These are phyloP conservation scores for Onychostruthus taczanowskii DNA, from an alignment of 2,113 vertebrate genomes.

Conservation along the genomic window DNA sequence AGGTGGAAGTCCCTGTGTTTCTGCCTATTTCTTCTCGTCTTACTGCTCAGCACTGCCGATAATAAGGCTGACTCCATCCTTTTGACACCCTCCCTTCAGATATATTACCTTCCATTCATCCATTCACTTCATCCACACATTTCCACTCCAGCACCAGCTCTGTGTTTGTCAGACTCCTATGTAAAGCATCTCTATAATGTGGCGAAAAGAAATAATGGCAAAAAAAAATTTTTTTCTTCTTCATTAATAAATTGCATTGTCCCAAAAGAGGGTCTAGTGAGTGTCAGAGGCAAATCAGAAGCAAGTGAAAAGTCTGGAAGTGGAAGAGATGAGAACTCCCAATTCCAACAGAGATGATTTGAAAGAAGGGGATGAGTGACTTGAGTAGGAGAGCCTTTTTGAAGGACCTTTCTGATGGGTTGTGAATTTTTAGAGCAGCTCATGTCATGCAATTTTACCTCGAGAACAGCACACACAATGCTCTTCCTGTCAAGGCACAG, in stretches of 20 bases:
- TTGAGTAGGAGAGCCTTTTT: background rate
- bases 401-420: background rate
- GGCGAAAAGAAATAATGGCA: background rate
- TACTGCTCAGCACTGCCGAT: accelerated
- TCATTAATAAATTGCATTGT: background rate
- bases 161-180: background rate
- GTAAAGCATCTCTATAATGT: background rate
- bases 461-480: accelerated
- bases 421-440: background rate
- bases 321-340: background rate
- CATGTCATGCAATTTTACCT: background rate
- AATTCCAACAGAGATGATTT: background rate
- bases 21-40: background rate
- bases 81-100: background rate
- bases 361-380: background rate
- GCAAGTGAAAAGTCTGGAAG: background rate
- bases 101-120: background rate
- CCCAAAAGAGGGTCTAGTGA: background rate
- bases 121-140: background rate
- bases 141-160: background rate
- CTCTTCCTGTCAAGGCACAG: background rate
- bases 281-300: background rate
- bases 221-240: background rate
- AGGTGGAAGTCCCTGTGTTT: background rate
- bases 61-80: background rate